Conservation (phyloP, 1,140 invertebrate species). For the Samia ricini region DNA sequence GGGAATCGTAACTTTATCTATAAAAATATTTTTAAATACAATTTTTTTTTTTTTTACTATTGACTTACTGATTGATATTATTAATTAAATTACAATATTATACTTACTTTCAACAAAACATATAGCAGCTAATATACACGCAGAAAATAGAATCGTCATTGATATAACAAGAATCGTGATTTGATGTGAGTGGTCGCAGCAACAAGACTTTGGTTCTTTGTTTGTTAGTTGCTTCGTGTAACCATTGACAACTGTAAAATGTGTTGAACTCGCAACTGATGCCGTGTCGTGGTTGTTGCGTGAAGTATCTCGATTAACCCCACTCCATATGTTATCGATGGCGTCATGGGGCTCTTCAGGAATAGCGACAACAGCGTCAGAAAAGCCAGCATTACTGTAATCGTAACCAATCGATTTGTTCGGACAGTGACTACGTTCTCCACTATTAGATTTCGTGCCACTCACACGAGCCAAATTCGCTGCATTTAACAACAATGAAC, state of each 20-base stretch:
- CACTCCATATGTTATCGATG: slow-evolving; percentile 65
- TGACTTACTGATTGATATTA: too few relatives aligned
- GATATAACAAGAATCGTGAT: slow-evolving; percentile 87
- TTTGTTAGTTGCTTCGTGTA: slow-evolving; percentile 80
- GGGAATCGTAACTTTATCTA: too few relatives aligned
- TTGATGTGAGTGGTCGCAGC: slow-evolving; percentile 85
- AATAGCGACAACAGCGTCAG: slow-evolving; percentile 55
- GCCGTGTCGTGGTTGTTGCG: slow-evolving; percentile 78
- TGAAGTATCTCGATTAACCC: slow-evolving; percentile 66
- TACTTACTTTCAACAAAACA: slow-evolving; percentile 83
- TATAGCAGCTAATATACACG: slow-evolving; percentile 86
- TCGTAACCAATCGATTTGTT: slow-evolving; percentile 39
- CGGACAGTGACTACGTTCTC: slow-evolving; percentile 45
- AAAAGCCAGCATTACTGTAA: slow-evolving; percentile 34
- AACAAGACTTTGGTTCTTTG: slow-evolving; percentile 79
- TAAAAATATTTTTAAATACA: slow-evolving; percentile 2
- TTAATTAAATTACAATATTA: too few relatives aligned
- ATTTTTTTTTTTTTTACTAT: not conserved
- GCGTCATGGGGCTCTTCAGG: slow-evolving; percentile 55
- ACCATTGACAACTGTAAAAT: slow-evolving; percentile 90
- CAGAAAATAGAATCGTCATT: slow-evolving; percentile 87
- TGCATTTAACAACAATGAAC: slow-evolving; percentile 86
- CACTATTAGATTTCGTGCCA: slow-evolving; percentile 53
- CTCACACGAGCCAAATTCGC: slow-evolving; percentile 86
- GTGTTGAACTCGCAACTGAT: slow-evolving; percentile 89